A percentile compares a stretch with the other conserved stretches of the same genome.
These are phyloP conservation scores for Laupala kohalensis DNA, from an alignment of 1,140 invertebrate species.

Conservation along the genomic window DNA sequence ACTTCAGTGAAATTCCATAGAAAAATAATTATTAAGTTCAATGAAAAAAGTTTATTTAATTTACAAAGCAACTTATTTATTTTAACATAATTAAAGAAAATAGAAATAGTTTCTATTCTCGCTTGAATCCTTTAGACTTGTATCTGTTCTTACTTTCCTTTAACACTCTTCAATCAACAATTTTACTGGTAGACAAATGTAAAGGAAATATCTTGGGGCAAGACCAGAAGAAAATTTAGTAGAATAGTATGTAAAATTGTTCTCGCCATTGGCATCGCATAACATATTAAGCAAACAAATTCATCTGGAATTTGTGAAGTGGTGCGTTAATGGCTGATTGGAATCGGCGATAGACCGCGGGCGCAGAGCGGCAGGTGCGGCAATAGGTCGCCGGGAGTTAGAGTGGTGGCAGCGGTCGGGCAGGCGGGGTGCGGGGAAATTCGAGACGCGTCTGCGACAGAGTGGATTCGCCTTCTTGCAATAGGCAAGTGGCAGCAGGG, in stretches of 20 bases:
- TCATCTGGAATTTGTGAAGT: background rate
- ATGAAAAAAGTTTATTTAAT: background rate
- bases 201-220: background rate
- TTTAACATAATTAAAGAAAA: background rate
- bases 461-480: too few relatives aligned
- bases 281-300: background rate
- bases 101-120: too few relatives aligned
- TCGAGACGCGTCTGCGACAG: too few relatives aligned
- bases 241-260: background rate
- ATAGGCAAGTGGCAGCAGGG: background rate
- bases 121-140: background rate
- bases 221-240: background rate
- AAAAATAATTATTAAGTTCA: background rate
- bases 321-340: background rate
- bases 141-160: background rate
- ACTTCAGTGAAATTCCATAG: background rate
- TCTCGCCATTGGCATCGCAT: background rate
- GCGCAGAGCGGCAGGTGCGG: background rate
- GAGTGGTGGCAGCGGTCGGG: too few relatives aligned
- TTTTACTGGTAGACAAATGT: background rate
- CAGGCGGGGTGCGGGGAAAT: too few relatives aligned
- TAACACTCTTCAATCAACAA: background rate
- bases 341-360: background rate
- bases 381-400: background rate
- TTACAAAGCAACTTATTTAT: background rate